A percentile compares a stretch with the other conserved stretches of the same genome.
These are phyloP conservation scores for Pelagia noctiluca DNA, from an alignment of 30 jellyfish, hydroid and myxozoan species.

Conservation along the genomic window DNA sequence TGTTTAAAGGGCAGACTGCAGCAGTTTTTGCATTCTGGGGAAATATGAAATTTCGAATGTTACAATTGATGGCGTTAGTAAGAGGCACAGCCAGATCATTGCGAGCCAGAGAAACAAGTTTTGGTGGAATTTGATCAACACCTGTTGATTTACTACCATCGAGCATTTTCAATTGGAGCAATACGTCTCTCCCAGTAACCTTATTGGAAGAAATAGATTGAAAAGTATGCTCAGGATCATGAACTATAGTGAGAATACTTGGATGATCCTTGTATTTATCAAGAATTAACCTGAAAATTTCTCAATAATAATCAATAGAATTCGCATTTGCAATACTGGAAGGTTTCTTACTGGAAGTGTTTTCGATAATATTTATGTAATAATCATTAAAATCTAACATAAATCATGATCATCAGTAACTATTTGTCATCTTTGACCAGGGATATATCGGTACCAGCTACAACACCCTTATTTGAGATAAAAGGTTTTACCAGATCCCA, in stretches of 20 bases:
- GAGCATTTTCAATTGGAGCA: conserved; percentile 31
- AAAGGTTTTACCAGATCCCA: background rate
- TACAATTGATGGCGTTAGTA: background rate
- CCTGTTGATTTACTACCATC: conserved; percentile 55
- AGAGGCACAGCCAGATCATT: background rate
- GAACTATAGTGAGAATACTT: conserved; percentile 11
- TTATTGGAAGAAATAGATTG: conserved; percentile 16
- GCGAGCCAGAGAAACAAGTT: background rate
- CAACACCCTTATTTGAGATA: background rate
- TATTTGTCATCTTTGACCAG: background rate
- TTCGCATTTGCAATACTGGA: conserved; percentile 32
- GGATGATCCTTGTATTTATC: conserved; percentile 30
- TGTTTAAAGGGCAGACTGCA: too few species aligned
- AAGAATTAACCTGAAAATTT: conserved; percentile 13
- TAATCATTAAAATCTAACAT: background rate
- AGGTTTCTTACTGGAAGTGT: conserved; percentile 43
- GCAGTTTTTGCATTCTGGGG: background rate
- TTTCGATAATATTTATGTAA: conserved; percentile 26
- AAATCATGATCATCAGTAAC: background rate
- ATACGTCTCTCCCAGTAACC: conserved; percentile 45
- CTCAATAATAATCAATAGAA: conserved; percentile 24
- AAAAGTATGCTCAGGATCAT: conserved; percentile 42
- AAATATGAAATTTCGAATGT: background rate
- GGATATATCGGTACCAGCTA: background rate
- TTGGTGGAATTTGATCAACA: conserved; percentile 28